Evolutionary conservation across 1,140 invertebrate species (phyloP).

Genomic region (Apis laboriosa): DNA sequence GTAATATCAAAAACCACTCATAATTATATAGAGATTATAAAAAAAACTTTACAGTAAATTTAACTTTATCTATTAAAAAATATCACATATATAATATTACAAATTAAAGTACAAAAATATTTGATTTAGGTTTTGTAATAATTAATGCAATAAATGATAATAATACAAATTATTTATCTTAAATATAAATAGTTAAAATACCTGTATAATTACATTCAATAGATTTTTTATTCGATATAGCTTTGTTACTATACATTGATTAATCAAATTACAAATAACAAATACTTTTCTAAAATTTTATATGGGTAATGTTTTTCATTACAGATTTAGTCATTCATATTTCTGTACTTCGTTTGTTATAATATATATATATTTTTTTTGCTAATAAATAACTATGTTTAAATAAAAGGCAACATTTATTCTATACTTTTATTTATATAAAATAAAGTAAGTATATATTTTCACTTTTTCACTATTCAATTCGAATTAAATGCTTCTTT

Average conservation of each 20-base stretch:
- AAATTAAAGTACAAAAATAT: conserved; percentile 10
- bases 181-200: neutral
- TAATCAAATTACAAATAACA: neutral
- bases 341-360: conserved; percentile 26
- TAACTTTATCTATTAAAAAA: neutral
- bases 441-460: neutral
- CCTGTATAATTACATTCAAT: conserved; percentile 33
- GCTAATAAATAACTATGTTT: conserved; percentile 26
- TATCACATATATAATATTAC: conserved; percentile 1
- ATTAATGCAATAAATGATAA: neutral
- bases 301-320: conserved; percentile 31
- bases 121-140: neutral
- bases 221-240: neutral
- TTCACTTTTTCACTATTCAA: neutral
- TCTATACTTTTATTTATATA: neutral
- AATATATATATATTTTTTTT: conserved; percentile 6
- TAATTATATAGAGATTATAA: neutral
- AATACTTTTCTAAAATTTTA: conserved; percentile 36
- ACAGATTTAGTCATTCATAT: conserved; percentile 2
- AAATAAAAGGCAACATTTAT: neutral
- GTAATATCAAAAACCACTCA: neutral
- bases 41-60: neutral
- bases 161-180: conserved; percentile 18
- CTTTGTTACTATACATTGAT: neutral
- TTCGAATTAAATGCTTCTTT: conserved; percentile 5